phyloP scores from a whole-genome alignment of 2,797 vertebrate species.

The Pyrocephalus nanus region DNA sequence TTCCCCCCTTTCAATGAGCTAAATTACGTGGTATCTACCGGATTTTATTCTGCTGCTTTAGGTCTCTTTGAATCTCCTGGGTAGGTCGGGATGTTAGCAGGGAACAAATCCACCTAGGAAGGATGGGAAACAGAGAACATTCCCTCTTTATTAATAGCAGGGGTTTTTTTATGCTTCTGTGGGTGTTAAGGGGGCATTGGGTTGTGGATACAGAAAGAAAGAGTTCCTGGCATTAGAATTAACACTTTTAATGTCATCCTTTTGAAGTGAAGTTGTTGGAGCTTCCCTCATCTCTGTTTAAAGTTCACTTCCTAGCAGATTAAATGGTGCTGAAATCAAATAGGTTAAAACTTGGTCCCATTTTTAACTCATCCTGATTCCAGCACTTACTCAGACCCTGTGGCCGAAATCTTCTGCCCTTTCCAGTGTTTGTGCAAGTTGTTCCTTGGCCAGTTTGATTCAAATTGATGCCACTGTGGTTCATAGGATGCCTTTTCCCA shows the following conservation, averaged over 20 bases:
- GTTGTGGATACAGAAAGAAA: not conserved
- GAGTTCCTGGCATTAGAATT: not conserved
- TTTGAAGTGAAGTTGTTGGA: not conserved
- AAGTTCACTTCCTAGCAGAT: not conserved
- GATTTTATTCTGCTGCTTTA: not conserved
- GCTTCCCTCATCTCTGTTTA: not conserved
- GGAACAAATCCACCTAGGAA: not conserved
- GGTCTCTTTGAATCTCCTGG: not conserved
- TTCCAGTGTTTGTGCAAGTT: not conserved
- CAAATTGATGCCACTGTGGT: not conserved
- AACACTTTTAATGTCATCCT: rapidly evolving
- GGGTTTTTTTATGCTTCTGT: not conserved
- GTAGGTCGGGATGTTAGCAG: not conserved
- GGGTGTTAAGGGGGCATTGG: not conserved
- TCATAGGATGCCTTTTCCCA: not conserved
- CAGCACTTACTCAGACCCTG: not conserved
- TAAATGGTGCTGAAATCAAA: not conserved
- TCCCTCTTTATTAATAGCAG: not conserved
- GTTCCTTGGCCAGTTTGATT: not conserved
- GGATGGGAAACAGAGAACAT: not conserved
- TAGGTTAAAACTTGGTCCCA: not conserved
- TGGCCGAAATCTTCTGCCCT: not conserved
- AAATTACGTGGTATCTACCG: not conserved
- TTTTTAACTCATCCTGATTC: not conserved
- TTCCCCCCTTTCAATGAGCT: not conserved